Base-by-base conservation (phyloP, 2,113 vertebrate species). In the Thalassarche chlororhynchos region DNA sequence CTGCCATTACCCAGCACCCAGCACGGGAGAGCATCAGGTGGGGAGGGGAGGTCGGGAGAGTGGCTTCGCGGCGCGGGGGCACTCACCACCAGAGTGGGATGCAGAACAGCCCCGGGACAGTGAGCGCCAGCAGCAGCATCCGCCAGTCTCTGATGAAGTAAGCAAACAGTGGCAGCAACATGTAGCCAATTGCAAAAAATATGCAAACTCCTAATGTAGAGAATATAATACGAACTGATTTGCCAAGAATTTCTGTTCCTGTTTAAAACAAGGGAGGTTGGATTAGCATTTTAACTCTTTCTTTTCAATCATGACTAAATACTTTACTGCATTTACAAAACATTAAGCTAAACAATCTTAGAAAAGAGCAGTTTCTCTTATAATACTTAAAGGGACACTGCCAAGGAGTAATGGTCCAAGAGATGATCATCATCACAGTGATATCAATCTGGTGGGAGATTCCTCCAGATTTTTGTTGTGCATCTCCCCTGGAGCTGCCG, bases 71-170 rank as follows among this genome's bases (percentile, higher is more conserved):
- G 65, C 65, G 28, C 2, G 19, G 49, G 74, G 42, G 69, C 80
- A 98, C 99, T 98, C 98, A 99, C 99, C 99, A 99, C 99, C 99
- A 99, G 14, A 99, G 95, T 29, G 96, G 98, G 14, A 98, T 21
- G 82, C 94, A 99, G 51, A 99, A 78, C 72, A 99, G 89, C 49
- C 98, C 98, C 0, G 99, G 98, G 54, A 99, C 2, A 2, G 98
- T 96, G 47, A 99, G 96, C 2, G 96, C 96, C 66, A 99, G 83
- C 40, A 99, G 98, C 80, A 99, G 98, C 96, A 96, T 99, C 97
- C 98, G 97, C 99, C 99, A 99, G 92, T 98, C 99, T 98, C 99
- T 98, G 96, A 99, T 95, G 97, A 99, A 98, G 98, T 98, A 99
- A 64, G 99, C 99, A 61, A 98, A 92, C 77, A 99, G 88, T 0